Conservation (phyloP, 2,113 vertebrate genomes). For the Eidolon helvum region DNA sequence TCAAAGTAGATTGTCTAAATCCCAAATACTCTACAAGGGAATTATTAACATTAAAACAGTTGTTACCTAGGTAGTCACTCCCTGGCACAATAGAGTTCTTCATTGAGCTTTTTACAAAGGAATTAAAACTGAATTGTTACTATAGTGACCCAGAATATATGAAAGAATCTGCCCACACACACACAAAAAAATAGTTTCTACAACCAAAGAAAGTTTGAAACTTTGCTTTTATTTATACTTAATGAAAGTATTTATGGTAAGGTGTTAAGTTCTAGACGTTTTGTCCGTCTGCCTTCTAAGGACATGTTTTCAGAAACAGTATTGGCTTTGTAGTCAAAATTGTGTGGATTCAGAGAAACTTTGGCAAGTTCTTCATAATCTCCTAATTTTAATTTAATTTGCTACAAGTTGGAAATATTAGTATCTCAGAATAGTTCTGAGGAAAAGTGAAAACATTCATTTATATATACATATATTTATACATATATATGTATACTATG, state of each 20-base stretch:
- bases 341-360: background rate
- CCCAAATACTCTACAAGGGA: background rate
- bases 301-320: background rate
- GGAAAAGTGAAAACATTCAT: background rate
- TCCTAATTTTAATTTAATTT: background rate
- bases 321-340: background rate
- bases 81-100: background rate
- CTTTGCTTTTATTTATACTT: background rate
- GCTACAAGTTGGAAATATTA: background rate
- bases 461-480: background rate
- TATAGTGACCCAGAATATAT: background rate
- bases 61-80: background rate
- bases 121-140: background rate
- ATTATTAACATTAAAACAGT: background rate
- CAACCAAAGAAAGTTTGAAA: background rate
- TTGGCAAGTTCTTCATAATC: background rate
- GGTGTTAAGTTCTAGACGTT: accelerated
- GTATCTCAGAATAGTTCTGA: background rate
- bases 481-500: background rate
- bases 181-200: background rate
- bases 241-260: background rate
- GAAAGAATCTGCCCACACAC: background rate
- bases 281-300: background rate
- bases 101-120: background rate
- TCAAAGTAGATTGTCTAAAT: background rate